Evolutionary conservation across 1,140 invertebrate species (phyloP).

Genomic region (Holcopasites calliopsidis): DNA sequence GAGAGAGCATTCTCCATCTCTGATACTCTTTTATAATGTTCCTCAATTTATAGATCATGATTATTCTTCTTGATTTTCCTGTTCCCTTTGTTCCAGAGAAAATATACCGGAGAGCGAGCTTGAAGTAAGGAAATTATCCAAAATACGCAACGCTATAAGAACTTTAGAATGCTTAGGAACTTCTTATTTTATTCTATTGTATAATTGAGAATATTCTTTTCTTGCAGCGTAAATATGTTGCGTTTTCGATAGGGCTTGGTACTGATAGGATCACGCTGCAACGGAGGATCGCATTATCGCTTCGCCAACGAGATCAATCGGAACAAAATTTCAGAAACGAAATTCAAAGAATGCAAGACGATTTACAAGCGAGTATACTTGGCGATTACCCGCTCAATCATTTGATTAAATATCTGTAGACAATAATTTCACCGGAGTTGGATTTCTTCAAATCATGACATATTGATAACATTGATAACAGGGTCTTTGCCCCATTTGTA

Average conservation of each 20-base stretch:
- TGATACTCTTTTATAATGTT: not conserved
- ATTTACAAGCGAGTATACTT: conserved; percentile 70
- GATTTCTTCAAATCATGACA: not conserved
- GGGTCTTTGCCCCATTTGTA: conserved; percentile 74
- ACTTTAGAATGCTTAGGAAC: not conserved
- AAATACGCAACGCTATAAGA: not conserved
- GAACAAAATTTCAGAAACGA: conserved; percentile 72
- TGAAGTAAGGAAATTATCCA: conserved; percentile 63
- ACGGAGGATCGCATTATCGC: conserved; percentile 64
- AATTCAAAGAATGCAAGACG: conserved; percentile 70
- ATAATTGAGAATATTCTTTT: too few relatives aligned
- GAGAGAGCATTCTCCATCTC: not conserved
- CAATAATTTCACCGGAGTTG: not conserved
- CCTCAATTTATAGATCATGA: conserved; percentile 10
- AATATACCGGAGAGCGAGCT: conserved; percentile 67
- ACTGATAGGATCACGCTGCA: conserved; percentile 73
- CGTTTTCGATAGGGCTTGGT: conserved; percentile 73
- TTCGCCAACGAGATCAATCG: conserved; percentile 73
- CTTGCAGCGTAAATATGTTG: conserved; percentile 72
- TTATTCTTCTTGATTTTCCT: conserved; percentile 7
- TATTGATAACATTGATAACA: conserved; percentile 48
- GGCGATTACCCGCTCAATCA: not conserved
- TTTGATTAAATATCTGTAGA: conserved; percentile 31
- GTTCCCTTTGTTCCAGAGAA: conserved; percentile 59
- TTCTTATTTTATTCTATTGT: not conserved